Conservation (phyloP, 2,113 vertebrate species). For the Bostrychus sinensis region DNA sequence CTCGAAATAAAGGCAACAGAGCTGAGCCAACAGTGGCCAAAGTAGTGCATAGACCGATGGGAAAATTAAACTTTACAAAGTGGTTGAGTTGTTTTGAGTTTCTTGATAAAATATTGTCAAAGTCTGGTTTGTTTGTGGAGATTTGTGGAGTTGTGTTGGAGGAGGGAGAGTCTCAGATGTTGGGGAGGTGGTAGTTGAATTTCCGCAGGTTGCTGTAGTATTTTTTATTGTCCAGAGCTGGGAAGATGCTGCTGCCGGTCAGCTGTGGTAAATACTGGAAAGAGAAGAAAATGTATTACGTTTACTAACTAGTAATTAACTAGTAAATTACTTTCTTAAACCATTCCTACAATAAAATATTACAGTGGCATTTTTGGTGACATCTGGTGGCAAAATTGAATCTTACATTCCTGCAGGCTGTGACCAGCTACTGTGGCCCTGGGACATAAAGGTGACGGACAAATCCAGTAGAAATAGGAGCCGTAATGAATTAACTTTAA, state of each 20-base stretch:
- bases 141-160: not conserved
- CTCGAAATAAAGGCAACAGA: constrained; percentile 41
- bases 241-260: constrained; percentile 85
- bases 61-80: not conserved
- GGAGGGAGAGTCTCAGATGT: constrained; percentile 80
- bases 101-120: not conserved
- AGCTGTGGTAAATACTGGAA: constrained; percentile 89
- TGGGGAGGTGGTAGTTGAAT: constrained; percentile 89
- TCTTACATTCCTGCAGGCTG: too few relatives aligned
- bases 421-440: too few relatives aligned
- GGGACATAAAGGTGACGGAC: too few relatives aligned
- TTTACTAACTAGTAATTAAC: too few relatives aligned
- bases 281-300: not conserved
- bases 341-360: too few relatives aligned
- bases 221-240: constrained; percentile 88
- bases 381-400: too few relatives aligned
- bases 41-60: constrained; percentile 62
- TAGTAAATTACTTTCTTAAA: too few relatives aligned
- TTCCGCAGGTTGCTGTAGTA: constrained; percentile 84
- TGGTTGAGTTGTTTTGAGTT: constrained; percentile 2
- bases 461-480: too few relatives aligned
- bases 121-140: not conserved
- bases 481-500: too few relatives aligned
- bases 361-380: too few relatives aligned
- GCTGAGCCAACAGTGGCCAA: constrained; percentile 26